Percentiles rank a stretch among this genome's conserved stretches.
These are phyloP conservation scores for Mythimna lalbum DNA, from an alignment of 2,888 invertebrate genomes.

Conservation along the genomic window DNA sequence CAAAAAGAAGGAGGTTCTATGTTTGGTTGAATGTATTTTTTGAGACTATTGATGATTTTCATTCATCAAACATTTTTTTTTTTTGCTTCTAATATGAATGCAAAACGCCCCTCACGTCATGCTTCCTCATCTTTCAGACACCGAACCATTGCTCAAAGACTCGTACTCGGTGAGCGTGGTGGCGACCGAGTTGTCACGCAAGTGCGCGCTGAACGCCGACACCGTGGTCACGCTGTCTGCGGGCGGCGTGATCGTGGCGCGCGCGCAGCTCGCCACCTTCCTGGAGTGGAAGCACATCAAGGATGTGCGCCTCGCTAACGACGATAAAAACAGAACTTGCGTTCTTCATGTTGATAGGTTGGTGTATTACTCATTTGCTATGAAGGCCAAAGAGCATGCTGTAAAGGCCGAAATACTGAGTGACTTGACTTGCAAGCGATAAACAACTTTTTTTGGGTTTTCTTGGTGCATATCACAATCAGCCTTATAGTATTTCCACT, in stretches of 20 bases:
- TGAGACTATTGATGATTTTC: too few relatives aligned
- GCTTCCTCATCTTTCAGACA: constrained; percentile 80
- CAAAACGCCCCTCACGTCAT: constrained; percentile 53
- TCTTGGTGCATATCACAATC: too few relatives aligned
- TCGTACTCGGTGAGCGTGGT: constrained; percentile 91
- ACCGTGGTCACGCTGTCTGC: constrained; percentile 90
- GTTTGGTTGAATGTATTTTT: too few relatives aligned
- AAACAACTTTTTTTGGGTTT: too few relatives aligned
- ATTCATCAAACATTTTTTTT: neutral
- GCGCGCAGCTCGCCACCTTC: constrained; percentile 84
- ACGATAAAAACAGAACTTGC: constrained; percentile 91
- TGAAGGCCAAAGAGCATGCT: neutral
- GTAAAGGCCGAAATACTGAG: neutral
- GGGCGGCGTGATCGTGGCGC: constrained; percentile 90
- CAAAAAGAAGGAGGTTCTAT: too few relatives aligned
- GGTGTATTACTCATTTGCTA: constrained; percentile 63
- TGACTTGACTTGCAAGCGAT: neutral
- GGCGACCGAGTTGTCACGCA: constrained; percentile 91
- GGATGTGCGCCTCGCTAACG: constrained; percentile 89
- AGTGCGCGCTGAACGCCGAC: constrained; percentile 90
- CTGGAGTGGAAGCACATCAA: constrained; percentile 92
- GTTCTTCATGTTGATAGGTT: constrained; percentile 92
- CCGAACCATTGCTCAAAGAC: constrained; percentile 85
- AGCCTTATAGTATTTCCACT: too few relatives aligned
- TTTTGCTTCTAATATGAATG: neutral